These are phyloP conservation scores for Parambassis ranga DNA, from an alignment of 2,797 vertebrate species.

Conservation along the genomic window DNA sequence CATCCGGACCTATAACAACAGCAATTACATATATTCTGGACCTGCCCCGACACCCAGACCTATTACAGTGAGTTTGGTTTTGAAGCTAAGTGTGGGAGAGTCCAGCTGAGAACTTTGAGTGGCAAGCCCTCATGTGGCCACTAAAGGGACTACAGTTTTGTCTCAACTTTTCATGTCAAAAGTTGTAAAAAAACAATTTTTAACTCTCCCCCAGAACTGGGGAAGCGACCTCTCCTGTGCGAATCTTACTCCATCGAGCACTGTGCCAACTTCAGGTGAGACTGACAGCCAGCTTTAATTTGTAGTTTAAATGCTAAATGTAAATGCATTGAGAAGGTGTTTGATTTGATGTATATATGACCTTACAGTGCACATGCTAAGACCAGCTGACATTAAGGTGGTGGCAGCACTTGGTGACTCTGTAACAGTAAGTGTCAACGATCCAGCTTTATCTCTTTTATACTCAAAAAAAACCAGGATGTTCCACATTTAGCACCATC, in stretches of 20 bases:
- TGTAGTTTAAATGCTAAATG: too few relatives aligned
- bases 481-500: not conserved
- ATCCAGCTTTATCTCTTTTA: too few relatives aligned
- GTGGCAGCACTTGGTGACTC: slow-evolving; percentile 84
- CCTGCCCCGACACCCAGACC: slow-evolving; percentile 70
- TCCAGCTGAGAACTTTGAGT: too few relatives aligned
- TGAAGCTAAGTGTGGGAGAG: too few relatives aligned
- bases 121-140: too few relatives aligned
- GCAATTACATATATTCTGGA: slow-evolving; percentile 75
- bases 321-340: too few relatives aligned
- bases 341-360: too few relatives aligned
- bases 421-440: slow-evolving; percentile 63
- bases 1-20: slow-evolving; percentile 85
- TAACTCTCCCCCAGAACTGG: slow-evolving; percentile 82
- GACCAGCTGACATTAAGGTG: slow-evolving; percentile 85
- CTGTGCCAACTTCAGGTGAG: slow-evolving; percentile 86
- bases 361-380: slow-evolving; percentile 81
- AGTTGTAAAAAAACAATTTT: too few relatives aligned
- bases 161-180: too few relatives aligned
- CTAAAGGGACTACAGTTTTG: too few relatives aligned
- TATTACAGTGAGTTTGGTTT: slow-evolving; percentile 78
- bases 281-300: not conserved
- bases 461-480: too few relatives aligned
- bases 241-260: slow-evolving; percentile 65
- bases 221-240: slow-evolving; percentile 86